Evolutionary conservation across 2,113 vertebrate genomes (phyloP).

Genomic region (Planiliza haematocheilus): DNA sequence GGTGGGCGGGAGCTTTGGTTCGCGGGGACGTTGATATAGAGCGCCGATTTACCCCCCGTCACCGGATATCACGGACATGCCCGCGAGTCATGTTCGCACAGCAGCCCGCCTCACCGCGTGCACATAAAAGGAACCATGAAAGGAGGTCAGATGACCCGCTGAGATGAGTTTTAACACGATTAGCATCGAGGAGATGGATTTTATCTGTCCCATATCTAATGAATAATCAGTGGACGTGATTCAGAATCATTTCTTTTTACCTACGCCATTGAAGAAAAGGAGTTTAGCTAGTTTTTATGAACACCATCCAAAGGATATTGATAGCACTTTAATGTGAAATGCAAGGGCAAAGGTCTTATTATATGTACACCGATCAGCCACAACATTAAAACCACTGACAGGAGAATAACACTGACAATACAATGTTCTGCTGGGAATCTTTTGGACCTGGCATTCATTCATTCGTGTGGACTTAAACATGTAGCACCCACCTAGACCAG

Average conservation of each 20-base stretch:
- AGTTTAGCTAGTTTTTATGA: neutral
- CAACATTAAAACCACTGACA: too few relatives aligned
- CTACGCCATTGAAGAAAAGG: neutral
- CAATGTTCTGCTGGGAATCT: too few relatives aligned
- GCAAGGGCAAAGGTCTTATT: too few relatives aligned
- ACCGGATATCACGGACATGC: slow-evolving; percentile 55
- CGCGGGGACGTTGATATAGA: slow-evolving; percentile 64
- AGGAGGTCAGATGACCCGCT: slow-evolving; percentile 54
- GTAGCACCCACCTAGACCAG: too few relatives aligned
- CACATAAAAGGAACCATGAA: slow-evolving; percentile 38
- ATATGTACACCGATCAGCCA: too few relatives aligned
- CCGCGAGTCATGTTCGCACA: slow-evolving; percentile 66
- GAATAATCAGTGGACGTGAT: neutral
- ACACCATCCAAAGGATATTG: neutral
- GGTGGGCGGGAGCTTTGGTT: slow-evolving; percentile 19
- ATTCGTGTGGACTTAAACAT: too few relatives aligned
- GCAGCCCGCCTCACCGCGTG: slow-evolving; percentile 48
- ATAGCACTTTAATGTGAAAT: neutral
- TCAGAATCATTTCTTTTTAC: neutral
- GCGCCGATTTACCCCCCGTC: slow-evolving; percentile 74
- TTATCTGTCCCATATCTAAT: slow-evolving; percentile 40
- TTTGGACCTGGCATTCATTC: too few relatives aligned
- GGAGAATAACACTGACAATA: too few relatives aligned
- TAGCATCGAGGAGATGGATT: slow-evolving; percentile 38
- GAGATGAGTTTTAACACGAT: slow-evolving; percentile 56